These are phyloP conservation scores for Leptocoma aspasia DNA, from an alignment of 2,113 vertebrate species.

Conservation along the genomic window DNA sequence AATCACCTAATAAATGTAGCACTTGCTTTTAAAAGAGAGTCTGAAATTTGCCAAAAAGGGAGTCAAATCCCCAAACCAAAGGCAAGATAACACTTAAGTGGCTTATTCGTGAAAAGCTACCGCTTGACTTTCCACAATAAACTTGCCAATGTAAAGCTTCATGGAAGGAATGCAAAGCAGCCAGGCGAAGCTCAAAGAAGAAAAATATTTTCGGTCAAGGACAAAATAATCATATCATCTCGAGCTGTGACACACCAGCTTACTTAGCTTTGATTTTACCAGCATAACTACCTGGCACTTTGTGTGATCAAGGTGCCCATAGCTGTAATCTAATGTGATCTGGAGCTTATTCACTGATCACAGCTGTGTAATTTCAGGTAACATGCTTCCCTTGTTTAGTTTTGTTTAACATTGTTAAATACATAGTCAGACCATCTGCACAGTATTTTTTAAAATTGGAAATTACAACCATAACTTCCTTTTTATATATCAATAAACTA, in stretches of 20 bases:
- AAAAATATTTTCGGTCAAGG: constrained; percentile 4
- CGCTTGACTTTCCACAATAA: constrained; percentile 3
- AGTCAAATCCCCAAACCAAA: neutral
- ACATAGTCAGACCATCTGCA: constrained; percentile 87
- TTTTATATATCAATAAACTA: constrained; percentile 90
- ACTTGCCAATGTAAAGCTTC: neutral
- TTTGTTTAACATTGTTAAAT: constrained; percentile 87
- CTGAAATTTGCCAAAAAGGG: neutral
- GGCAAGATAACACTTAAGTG: neutral
- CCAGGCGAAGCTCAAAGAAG: neutral
- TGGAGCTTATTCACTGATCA: constrained; percentile 79
- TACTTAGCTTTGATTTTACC: constrained; percentile 30
- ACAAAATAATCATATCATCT: constrained; percentile 45
- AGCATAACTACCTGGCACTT: constrained; percentile 25
- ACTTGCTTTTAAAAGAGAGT: neutral
- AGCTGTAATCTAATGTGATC: constrained; percentile 81
- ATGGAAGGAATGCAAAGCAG: constrained; percentile 29
- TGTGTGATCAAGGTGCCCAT: constrained; percentile 64
- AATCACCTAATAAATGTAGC: neutral
- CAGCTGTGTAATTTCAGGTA: constrained; percentile 87
- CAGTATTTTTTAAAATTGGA: constrained; percentile 86
- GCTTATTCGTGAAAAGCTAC: neutral
- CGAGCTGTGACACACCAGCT: constrained; percentile 36
- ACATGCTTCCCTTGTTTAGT: constrained; percentile 83
- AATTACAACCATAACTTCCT: constrained; percentile 87